Evolutionary conservation across 2,888 invertebrate genomes (phyloP), one percentile per base, ranked within the genome.

Genomic region (Ischnus inquisitorius): DNA sequence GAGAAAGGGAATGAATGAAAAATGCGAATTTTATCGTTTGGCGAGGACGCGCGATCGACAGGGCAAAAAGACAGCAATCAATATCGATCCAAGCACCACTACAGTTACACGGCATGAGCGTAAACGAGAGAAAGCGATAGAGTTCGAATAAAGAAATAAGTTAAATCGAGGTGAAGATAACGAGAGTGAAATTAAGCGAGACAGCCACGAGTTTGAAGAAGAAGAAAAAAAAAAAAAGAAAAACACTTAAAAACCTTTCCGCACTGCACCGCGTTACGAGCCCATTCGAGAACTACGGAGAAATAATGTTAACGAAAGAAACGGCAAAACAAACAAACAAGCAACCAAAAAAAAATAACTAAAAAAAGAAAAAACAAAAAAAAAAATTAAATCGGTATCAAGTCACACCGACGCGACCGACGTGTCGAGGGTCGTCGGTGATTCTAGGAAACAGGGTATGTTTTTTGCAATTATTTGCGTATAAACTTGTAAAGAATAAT

Each of bases 371-470:
- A 46, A 76, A 75, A 60, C 28, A 79, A 74, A 64, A 69, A 88
- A 88, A 86, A 88, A 88, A 88, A 90, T 89, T 89, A 86, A 90
- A 91, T 91, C 90, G 90, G 90, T 88, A 87, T 91, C 91, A 90
- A 89, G 88, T 88, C 90, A 89, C 90, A 87, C 87, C 89, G 89
- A 87, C 85, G 85, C 82, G 79, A 82, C 82, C 83, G 85, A 78
- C 85, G 86, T 86, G 85, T 87, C 77, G 78, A 65, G 77, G 60
- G 74, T 77, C 87, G 89, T 90, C 90, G 89, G 96, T 96, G 96
- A 96, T 96, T 96, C 95, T 97, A 97, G 97, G 97, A 97, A 97
- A 97, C 97, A 97, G 97, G 97, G 97, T 97, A 97, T 96, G 97
- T 97, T 97, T 86, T 95, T 97, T 97, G 97, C 97, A 97, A 97